phyloP scores from a whole-genome alignment of 2,113 vertebrate genomes.

The Craseonycteris thonglongyai region DNA sequence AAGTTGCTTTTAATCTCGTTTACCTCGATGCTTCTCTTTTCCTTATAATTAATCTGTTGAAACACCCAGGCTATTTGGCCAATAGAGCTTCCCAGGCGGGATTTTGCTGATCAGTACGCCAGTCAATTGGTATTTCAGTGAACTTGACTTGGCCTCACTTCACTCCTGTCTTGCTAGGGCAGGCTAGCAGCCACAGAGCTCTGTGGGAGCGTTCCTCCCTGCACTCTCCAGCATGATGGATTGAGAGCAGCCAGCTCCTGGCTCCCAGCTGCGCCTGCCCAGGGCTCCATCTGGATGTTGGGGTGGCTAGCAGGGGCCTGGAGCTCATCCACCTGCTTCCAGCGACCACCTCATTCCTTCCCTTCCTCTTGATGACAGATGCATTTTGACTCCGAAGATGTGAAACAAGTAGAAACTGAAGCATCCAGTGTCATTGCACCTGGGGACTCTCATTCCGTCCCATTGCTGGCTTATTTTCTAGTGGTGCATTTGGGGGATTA shows the following conservation, averaged over 20 bases:
- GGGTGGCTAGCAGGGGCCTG: not conserved
- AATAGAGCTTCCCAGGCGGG: not conserved
- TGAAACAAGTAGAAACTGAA: conserved; percentile 17
- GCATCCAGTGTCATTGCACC: not conserved
- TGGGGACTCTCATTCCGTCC: not conserved
- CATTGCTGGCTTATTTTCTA: not conserved
- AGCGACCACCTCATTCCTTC: not conserved
- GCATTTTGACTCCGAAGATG: not conserved
- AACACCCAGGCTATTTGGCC: not conserved
- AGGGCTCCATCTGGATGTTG: not conserved
- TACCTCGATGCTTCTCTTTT: not conserved
- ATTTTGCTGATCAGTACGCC: not conserved
- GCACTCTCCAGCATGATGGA: not conserved
- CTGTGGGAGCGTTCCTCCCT: not conserved
- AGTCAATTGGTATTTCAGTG: not conserved
- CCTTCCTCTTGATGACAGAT: not conserved
- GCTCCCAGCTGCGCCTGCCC: not conserved
- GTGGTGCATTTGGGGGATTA: not conserved
- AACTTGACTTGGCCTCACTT: not conserved
- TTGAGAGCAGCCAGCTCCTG: not conserved
- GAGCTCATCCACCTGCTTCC: not conserved
- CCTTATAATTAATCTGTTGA: conserved; percentile 8
- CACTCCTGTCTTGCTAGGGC: not conserved
- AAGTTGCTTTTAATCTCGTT: not conserved
- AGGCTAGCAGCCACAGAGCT: not conserved